A percentile compares a stretch with the other conserved stretches of the same genome.
Evolutionary conservation across 2,888 invertebrate genomes (phyloP).

Genomic region (Chrysolina haemoptera): DNA sequence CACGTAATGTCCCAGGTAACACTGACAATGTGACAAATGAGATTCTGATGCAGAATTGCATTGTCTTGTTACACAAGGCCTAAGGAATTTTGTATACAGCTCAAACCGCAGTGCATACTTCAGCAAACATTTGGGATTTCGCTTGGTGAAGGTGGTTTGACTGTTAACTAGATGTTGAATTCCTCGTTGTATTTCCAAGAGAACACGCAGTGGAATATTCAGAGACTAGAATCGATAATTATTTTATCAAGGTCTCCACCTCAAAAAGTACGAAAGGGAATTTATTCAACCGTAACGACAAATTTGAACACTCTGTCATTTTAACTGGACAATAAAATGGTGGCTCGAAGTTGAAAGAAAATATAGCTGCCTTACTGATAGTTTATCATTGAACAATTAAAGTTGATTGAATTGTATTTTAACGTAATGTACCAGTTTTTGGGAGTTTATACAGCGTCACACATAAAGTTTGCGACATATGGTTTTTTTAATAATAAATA

Average conservation of each 20-base stretch:
- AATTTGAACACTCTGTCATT: too few species aligned
- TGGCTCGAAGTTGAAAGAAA: too few species aligned
- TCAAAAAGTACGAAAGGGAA: not conserved
- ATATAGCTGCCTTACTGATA: too few species aligned
- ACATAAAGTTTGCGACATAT: too few species aligned
- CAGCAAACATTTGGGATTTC: slow-evolving; percentile 16
- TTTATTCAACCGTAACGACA: too few species aligned
- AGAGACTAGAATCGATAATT: not conserved
- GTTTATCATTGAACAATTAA: too few species aligned
- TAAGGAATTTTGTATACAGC: not conserved
- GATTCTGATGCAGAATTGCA: not conserved
- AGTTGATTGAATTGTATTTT: too few species aligned
- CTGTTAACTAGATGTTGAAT: slow-evolving; percentile 15
- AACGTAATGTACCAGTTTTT: too few species aligned
- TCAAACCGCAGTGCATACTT: slow-evolving; percentile 14
- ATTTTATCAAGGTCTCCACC: not conserved
- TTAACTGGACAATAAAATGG: too few species aligned
- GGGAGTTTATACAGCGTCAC: too few species aligned
- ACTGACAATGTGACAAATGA: not conserved
- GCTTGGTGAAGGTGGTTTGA: slow-evolving; percentile 6
- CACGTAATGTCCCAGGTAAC: not conserved
- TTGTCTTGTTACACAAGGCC: not conserved
- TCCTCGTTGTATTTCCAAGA: not conserved
- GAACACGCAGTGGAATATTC: not conserved
- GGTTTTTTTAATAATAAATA: too few species aligned